Base-by-base conservation (phyloP, 2,888 invertebrate species). In the Syrphus vitripennis region DNA sequence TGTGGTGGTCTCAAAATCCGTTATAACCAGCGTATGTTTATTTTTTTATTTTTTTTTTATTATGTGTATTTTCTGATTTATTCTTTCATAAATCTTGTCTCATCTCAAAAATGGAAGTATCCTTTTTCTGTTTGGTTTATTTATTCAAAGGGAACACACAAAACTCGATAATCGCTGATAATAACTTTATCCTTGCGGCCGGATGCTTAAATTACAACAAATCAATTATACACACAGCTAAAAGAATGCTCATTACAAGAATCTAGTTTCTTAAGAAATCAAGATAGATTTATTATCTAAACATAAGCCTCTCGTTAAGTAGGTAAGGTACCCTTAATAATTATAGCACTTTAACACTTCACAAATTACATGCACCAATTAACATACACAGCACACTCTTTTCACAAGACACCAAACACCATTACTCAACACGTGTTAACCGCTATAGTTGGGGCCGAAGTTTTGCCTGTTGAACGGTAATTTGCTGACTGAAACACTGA, bases 311-410 rank as follows among this genome's bases (percentile, higher is more conserved):
- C 69, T 67, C 6, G 59, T 61, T 63, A 63, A 45, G 69, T 63
- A 57, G 37, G 72, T 63, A 48, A 57, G 37, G 72, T 63, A 48
- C 63, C 71, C 79, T 79, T 79, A 83, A 83, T 83, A n/a, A n/a
- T n/a, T n/a, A n/a, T 79, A 83, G 55, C 83, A 69, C 79, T 69
- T 31, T 19, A 78, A 69, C 78, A 83, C 74, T 83, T 69, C 61
- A 61, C n/a, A 78, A 78, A 78, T 83, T 79, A 74, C 74, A 79
- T 74, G 74, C 69, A 77, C 77, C 65, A 78, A 77, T 77, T 40
- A 72, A 67, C 82, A 57, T 31, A 67, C 75, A 53, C 26, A 70
- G 45, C 19, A 82, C 50, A 29, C 48, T 40, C 19, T 67, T n/a
- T 10, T 31, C 48, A 55, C 48, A 45, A 55, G 53, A 61, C 34